These are phyloP conservation scores for Ceratina australensis DNA, from an alignment of 1,140 invertebrate genomes.

Conservation along the genomic window DNA sequence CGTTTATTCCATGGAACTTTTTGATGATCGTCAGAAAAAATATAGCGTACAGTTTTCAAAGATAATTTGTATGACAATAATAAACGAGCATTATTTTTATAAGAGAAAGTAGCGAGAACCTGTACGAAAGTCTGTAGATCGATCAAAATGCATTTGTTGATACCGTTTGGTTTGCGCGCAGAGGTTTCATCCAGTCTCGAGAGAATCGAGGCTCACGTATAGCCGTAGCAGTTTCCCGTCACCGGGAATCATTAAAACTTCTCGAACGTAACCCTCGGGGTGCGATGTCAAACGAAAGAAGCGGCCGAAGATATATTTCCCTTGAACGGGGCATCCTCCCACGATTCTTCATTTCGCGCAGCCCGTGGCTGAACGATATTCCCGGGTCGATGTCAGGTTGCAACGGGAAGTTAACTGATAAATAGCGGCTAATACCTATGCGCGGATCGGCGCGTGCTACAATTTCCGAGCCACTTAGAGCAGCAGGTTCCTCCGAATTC, in stretches of 20 bases:
- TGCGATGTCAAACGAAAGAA: slow-evolving; percentile 35
- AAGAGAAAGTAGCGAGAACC: too few relatives aligned
- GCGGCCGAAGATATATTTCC: slow-evolving; percentile 27
- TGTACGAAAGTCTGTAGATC: not conserved
- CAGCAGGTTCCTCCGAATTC: slow-evolving; percentile 7
- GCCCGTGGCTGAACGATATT: slow-evolving; percentile 48
- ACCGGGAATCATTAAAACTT: slow-evolving; percentile 33
- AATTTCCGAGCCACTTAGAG: slow-evolving; percentile 54
- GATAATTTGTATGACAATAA: too few relatives aligned
- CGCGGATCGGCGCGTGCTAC: slow-evolving; percentile 32
- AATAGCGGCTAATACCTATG: slow-evolving; percentile 67
- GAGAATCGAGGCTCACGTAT: not conserved
- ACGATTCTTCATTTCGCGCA: not conserved
- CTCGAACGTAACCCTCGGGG: not conserved
- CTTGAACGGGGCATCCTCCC: not conserved
- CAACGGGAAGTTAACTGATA: slow-evolving; percentile 68
- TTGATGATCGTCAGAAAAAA: too few relatives aligned
- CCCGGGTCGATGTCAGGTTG: slow-evolving; percentile 30
- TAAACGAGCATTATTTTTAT: not conserved
- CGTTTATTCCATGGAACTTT: not conserved
- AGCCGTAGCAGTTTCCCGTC: not conserved
- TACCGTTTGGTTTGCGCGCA: slow-evolving; percentile 2
- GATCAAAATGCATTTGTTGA: not conserved
- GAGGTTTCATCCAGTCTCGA: not conserved
- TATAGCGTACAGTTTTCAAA: too few relatives aligned